Percentiles rank a stretch among this genome's conserved stretches.
These are phyloP conservation scores for Erannis defoliaria DNA, from an alignment of 2,888 invertebrate genomes.

Conservation along the genomic window DNA sequence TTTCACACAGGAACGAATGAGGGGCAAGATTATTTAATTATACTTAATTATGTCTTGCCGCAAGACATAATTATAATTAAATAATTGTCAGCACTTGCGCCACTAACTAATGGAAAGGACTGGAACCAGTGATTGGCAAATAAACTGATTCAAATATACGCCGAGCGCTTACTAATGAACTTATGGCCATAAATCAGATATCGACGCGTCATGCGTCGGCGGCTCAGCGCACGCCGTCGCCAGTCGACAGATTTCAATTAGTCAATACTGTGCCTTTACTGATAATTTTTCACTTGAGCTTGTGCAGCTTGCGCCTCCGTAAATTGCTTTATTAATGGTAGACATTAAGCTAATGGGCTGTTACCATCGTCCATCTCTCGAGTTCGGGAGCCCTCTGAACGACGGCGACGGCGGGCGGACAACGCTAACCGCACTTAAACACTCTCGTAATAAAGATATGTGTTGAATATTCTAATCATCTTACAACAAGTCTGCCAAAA, in stretches of 20 bases:
- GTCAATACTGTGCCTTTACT: conserved; percentile 47
- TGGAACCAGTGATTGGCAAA: conserved; percentile 55
- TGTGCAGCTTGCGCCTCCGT: conserved; percentile 48
- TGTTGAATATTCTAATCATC: not conserved
- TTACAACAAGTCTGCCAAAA: not conserved
- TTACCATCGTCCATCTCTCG: conserved; percentile 35
- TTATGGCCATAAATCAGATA: conserved; percentile 41
- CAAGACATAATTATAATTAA: conserved; percentile 57
- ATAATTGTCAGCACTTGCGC: conserved; percentile 60
- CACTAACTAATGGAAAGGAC: conserved; percentile 56
- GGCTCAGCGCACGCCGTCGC: conserved; percentile 27
- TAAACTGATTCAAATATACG: conserved; percentile 48
- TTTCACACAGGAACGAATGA: too few relatives aligned
- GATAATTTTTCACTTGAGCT: conserved; percentile 56
- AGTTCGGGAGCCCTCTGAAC: conserved; percentile 12
- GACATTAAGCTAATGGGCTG: conserved; percentile 41
- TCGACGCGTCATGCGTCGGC: conserved; percentile 34
- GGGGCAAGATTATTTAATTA: too few relatives aligned
- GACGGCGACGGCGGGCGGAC: not conserved
- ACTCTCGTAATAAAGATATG: too few relatives aligned
- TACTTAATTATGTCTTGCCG: conserved; percentile 61
- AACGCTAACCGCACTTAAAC: too few relatives aligned
- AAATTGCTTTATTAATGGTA: conserved; percentile 51
- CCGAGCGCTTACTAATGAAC: conserved; percentile 43
- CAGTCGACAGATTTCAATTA: conserved; percentile 50